Conservation (phyloP, 2,888 invertebrate genomes). For the Cerastis leucographa region DNA sequence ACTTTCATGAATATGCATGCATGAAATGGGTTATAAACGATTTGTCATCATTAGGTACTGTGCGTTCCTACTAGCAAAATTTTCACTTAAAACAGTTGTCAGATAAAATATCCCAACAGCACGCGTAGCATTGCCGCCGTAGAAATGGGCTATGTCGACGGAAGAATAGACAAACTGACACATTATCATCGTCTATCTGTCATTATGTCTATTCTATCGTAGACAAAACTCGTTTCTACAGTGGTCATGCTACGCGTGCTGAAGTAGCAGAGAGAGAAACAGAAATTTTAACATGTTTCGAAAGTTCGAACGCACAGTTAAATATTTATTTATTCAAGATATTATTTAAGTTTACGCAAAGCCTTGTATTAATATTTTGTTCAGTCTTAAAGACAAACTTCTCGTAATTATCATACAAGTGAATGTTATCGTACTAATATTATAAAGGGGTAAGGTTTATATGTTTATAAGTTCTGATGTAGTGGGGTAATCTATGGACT, state of each 20-base stretch:
- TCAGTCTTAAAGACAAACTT: conserved; percentile 3
- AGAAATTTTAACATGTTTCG: not conserved
- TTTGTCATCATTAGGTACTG: not conserved
- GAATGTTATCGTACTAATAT: not conserved
- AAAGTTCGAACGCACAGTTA: not conserved
- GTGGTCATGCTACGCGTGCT: too few relatives aligned
- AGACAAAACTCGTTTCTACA: too few relatives aligned
- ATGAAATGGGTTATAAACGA: conserved; percentile 7
- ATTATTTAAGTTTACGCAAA: conserved; percentile 18
- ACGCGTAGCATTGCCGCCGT: too few relatives aligned
- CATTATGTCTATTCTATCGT: too few relatives aligned
- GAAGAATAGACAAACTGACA: too few relatives aligned
- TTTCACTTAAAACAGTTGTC: not conserved
- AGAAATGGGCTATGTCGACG: too few relatives aligned
- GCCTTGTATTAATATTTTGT: conserved; percentile 34
- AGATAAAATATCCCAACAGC: not conserved
- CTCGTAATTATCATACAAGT: not conserved
- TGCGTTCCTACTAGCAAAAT: not conserved
- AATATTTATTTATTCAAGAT: conserved; percentile 1
- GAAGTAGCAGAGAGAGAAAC: not conserved
- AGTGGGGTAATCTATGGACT: not conserved
- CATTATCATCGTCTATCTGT: too few relatives aligned
- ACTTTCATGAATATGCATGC: conserved; percentile 6
- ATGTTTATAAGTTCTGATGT: not conserved
- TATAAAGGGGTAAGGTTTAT: not conserved